Evolutionary conservation across 2,888 invertebrate genomes (phyloP).

Genomic region (Diarsia brunnea): DNA sequence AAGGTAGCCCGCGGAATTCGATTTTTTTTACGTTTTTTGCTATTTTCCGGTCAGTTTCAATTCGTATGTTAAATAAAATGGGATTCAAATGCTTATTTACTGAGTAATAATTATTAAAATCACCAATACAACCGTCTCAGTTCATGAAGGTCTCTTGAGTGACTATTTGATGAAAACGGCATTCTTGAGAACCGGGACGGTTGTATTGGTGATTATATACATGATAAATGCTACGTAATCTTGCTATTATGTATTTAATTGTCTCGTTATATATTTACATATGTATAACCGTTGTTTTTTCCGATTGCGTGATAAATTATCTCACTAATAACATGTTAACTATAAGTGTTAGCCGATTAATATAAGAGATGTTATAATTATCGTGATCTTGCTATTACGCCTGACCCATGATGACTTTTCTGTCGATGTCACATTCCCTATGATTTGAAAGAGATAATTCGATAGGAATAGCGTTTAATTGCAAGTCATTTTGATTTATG

Average conservation of each 20-base stretch:
- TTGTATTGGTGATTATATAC: too few relatives aligned
- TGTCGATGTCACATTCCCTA: background rate
- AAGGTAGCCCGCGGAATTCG: too few relatives aligned
- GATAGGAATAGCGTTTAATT: constrained; percentile 1
- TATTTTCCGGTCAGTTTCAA: too few relatives aligned
- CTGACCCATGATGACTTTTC: constrained; percentile 22
- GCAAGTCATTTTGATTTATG: background rate
- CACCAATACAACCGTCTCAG: too few relatives aligned
- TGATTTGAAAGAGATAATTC: background rate
- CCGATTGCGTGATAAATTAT: constrained; percentile 33
- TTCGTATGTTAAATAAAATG: too few relatives aligned
- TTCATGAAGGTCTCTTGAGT: too few relatives aligned
- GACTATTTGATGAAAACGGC: too few relatives aligned
- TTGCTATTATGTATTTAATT: constrained; percentile 29
- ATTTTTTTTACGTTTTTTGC: too few relatives aligned
- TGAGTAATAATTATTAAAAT: too few relatives aligned
- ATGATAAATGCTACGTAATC: constrained; percentile 20
- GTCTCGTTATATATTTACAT: constrained; percentile 15
- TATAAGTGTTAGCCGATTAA: constrained; percentile 3
- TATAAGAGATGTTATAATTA: constrained; percentile 8
- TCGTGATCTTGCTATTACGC: background rate
- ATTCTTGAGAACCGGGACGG: too few relatives aligned
- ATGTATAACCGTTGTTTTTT: constrained; percentile 27
- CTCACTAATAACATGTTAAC: constrained; percentile 13
- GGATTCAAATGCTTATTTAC: too few relatives aligned